Evolutionary conservation across 2,797 vertebrate species (phyloP), one percentile per base, ranked within the genome.

Genomic region (Siniperca obscura): DNA sequence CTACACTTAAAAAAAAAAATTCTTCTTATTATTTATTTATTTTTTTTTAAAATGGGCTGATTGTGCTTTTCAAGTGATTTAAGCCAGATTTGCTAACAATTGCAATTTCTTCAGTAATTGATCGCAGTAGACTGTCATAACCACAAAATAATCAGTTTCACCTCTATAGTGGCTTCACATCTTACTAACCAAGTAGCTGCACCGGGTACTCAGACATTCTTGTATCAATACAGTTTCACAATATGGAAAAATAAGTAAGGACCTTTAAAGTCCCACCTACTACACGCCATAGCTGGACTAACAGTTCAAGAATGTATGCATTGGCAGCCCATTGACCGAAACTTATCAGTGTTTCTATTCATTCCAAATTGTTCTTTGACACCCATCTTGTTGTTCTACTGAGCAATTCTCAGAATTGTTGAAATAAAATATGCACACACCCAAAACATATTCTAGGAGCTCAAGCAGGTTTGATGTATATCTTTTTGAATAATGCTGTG

Each of bases 61-160:
- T 94, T 94, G 94, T 95, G 94, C 94, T 95, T 94, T 92, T 93
- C 85, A 90, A 93, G 86, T 92, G 65, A 88, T 90, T 91, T 86
- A 83, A 85, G 83, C 78, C 86, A 64, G 72, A 87, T 90, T 83
- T 85, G 80, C 76, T 82, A 82, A 86, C 59, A 84, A 69, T 57
- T 83, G 73, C 83, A 82, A 76, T 48, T 81, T 78, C 50, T 77
- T 88, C 76, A 87, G 78, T 69, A 77, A 89, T 44, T 64, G 76
- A 91, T 75, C n/a, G 78, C 88, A 87, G 90, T 87, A 84, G 83
- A 87, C 60, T 53, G 62, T 83, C 38, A 71, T 22, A 65, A 86
- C 78, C 76, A 82, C 44, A 71, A 66, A 69, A 82, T 73, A 83
- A 87, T 72, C 76, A 79, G 55, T 81, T 71, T 89, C 85, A 81